Percentiles rank a stretch among this genome's conserved stretches.
phyloP scores from a whole-genome alignment of 23 tunicate genomes.

The Aplidium turbinatum region DNA sequence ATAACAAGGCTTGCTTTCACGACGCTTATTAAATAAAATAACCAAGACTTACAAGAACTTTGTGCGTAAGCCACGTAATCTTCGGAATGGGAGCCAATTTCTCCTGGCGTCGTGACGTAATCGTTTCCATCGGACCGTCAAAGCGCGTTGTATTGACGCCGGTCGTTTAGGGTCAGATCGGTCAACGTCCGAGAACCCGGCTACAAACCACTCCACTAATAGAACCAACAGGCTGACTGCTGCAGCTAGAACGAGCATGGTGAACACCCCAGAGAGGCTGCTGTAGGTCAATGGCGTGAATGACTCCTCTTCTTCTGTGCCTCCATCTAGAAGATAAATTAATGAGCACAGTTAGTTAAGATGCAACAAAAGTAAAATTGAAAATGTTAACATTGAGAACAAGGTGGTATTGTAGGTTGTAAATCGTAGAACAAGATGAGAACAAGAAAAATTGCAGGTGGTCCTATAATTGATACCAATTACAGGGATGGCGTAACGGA shows the following conservation, averaged over 20 bases:
- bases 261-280: constrained; percentile 61
- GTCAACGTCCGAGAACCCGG: constrained; percentile 45
- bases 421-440: too few relatives aligned
- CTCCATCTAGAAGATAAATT: neutral
- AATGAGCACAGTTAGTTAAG: neutral
- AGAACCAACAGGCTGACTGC: constrained; percentile 44
- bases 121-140: constrained; percentile 18
- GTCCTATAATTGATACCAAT: too few relatives aligned
- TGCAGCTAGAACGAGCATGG: constrained; percentile 57
- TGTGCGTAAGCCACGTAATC: neutral
- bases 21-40: neutral
- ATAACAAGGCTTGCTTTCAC: too few relatives aligned
- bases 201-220: constrained; percentile 67
- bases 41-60: neutral
- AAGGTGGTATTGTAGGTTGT: too few relatives aligned
- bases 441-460: too few relatives aligned
- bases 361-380: neutral
- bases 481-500: too few relatives aligned
- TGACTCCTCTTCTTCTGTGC: neutral
- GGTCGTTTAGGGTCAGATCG: constrained; percentile 45
- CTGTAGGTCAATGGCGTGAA: constrained; percentile 27
- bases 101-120: constrained; percentile 27
- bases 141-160: constrained; percentile 31
- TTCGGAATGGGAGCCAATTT: constrained; percentile 64
- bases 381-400: too few relatives aligned